Evolutionary conservation across 2,797 vertebrate genomes (phyloP), one percentile per base, ranked within the genome.

Genomic region (Triplophysa yarkandensis): DNA sequence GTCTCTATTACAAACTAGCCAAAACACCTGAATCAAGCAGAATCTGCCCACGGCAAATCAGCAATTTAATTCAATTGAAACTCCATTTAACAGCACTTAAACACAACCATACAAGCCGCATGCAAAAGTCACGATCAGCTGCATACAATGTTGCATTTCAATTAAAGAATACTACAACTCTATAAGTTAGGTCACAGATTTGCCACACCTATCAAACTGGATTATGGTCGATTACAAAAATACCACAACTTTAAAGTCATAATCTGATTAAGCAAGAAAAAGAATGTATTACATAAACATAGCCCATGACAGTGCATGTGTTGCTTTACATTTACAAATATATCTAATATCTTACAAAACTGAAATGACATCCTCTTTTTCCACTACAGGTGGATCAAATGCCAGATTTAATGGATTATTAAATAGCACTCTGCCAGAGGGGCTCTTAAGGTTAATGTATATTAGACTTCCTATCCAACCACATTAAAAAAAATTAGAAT

Each of bases 1-100:
- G 34, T 61, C 41, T 77, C 19, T 5, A 41, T 71, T 67, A 67
- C 62, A 50, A 9, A 57, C 65, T 66, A 77, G 68, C 66, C 75
- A 77, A 43, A 30, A 77, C 44, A 60, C 54, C 58, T 19, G 5
- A 16, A 21, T 57, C 30, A 30, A 77, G 68, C 27, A 66, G 17
- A 71, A 71, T 71, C 32, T 60, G 32, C 28, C 23, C 34, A 68
- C 44, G 30, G 39, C 61, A 48, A 65, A 46, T 64, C 66, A 43
- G 73, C 57, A 60, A 60, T 62, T 55, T 23, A 75, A 68, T 48
- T 43, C 46, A 60, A 30, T 32, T 55, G 21, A 44, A 27, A 58
- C 50, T 54, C n/a, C n/a, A 2, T 71, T 74, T 46, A 9, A 58
- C 25, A 65, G 14, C 5, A 65, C 17, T 21, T 50, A 25, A 39